Evolutionary conservation across 2,797 vertebrate genomes (phyloP).

Genomic region (Lutjanus argentimaculatus): DNA sequence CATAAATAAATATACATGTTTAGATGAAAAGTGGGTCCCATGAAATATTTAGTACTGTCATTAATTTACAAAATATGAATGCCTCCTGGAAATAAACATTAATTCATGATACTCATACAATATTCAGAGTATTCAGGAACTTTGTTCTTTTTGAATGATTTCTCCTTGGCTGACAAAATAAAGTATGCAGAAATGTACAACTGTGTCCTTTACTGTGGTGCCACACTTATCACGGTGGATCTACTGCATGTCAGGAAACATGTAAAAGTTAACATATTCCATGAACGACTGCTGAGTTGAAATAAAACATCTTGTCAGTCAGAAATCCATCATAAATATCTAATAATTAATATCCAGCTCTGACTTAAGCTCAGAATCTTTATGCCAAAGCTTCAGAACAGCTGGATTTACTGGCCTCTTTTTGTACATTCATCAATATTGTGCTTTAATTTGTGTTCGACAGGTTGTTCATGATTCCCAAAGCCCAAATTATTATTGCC

Average conservation of each 20-base stretch:
- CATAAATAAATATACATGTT: constrained; percentile 33
- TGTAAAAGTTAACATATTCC: not conserved
- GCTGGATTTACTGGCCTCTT: not conserved
- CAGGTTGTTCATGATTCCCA: not conserved
- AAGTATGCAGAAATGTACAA: constrained; percentile 54
- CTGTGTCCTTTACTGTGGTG: constrained; percentile 46
- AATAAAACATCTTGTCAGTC: constrained; percentile 1
- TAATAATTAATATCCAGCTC: not conserved
- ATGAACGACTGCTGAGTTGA: not conserved
- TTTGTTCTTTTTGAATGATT: constrained; percentile 67
- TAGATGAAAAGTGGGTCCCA: constrained; percentile 24
- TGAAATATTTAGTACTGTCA: constrained; percentile 24
- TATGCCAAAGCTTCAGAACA: not conserved
- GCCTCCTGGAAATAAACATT: constrained; percentile 16
- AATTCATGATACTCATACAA: constrained; percentile 35
- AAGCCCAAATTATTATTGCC: not conserved
- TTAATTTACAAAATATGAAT: constrained; percentile 45
- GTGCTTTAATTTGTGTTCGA: not conserved
- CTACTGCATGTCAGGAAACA: not conserved
- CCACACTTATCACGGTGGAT: not conserved
- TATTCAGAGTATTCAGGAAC: constrained; percentile 59
- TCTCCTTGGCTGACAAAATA: constrained; percentile 70
- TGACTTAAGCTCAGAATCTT: constrained; percentile 7
- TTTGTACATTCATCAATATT: not conserved
- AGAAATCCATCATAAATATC: not conserved